These are phyloP conservation scores for Eudasyphora cyanicolor DNA, from an alignment of 2,888 invertebrate genomes.

Conservation along the genomic window DNA sequence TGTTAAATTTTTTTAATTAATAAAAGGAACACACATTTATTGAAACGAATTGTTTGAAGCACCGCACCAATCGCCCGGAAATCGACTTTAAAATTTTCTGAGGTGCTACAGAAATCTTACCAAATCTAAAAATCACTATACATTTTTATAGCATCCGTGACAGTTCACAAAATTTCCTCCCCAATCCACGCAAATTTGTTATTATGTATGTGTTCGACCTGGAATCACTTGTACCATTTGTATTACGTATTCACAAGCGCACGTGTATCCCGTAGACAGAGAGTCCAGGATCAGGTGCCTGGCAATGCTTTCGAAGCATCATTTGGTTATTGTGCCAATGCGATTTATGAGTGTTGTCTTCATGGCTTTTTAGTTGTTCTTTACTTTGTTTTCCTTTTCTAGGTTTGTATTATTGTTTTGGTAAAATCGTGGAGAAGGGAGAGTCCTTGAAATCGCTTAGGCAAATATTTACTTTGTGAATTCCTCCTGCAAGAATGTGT, in stretches of 20 bases:
- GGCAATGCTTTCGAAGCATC: background rate
- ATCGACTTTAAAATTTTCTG: too few relatives aligned
- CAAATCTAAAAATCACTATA: too few relatives aligned
- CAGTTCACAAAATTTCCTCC: too few relatives aligned
- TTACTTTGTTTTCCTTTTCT: slow-evolving; percentile 15
- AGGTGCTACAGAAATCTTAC: too few relatives aligned
- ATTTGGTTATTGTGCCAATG: background rate
- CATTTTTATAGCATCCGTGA: too few relatives aligned
- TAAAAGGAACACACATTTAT: too few relatives aligned
- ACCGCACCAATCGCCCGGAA: too few relatives aligned
- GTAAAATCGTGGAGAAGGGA: background rate
- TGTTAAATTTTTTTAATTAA: too few relatives aligned
- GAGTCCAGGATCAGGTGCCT: background rate
- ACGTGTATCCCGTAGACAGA: background rate
- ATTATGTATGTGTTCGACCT: too few relatives aligned
- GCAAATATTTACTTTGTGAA: slow-evolving; percentile 50
- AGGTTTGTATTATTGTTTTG: background rate
- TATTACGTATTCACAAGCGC: background rate
- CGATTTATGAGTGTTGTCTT: slow-evolving; percentile 55
- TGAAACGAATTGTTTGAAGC: too few relatives aligned
- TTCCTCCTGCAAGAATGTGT: background rate
- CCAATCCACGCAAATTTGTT: too few relatives aligned
- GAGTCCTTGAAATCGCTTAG: slow-evolving; percentile 35
- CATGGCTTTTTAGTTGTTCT: background rate
- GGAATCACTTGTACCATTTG: background rate